Evolutionary conservation across 2,113 vertebrate genomes (phyloP), one percentile per base, ranked within the genome.

Genomic region (Zosterops pallidus): DNA sequence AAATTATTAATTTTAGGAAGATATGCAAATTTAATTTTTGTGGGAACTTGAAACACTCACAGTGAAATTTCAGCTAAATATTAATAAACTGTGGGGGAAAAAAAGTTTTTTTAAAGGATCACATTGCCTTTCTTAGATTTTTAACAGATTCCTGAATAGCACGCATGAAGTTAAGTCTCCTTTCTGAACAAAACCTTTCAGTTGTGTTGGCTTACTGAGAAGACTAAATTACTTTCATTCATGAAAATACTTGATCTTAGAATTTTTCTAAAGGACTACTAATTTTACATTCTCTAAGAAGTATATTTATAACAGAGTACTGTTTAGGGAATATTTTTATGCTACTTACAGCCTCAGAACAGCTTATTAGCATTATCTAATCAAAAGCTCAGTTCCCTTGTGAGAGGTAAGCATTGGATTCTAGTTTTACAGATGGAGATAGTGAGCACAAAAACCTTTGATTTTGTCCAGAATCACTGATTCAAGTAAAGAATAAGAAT

Each of bases 321-420:
- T 50, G 5, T 35, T 90, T 86, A 67, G 82, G 33, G 57, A 86
- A 82, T 79, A 11, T 28, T 42, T 52, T 86, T 90, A 60, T 86
- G 5, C 9, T 91, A 19, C 47, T 93, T 84, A 37, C 12, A 65
- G 31, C 57, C 65, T 94, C 41, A 41, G 69, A 90, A 62, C 5
- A 86, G 14, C 44, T 90, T 87, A 77, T 65, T 68, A 68, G 6
- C n/a, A 63, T 82, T 96, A 80, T 68, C 50, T 85, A 89, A 82
- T 76, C 77, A 83, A 95, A 95, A 90, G 28, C 59, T 79, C 69
- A n/a, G 67, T 81, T 84, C 86, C 52, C 79, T 64, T 68, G 41
- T 6, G 49, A 62, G 56, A 87, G 19, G 59, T 52, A 92, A 78
- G 22, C 41, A 74, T 83, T 85, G 65, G 23, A 77, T 93, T 90